Conservation (phyloP, 2,113 vertebrate species). For the Percina caprodes region DNA sequence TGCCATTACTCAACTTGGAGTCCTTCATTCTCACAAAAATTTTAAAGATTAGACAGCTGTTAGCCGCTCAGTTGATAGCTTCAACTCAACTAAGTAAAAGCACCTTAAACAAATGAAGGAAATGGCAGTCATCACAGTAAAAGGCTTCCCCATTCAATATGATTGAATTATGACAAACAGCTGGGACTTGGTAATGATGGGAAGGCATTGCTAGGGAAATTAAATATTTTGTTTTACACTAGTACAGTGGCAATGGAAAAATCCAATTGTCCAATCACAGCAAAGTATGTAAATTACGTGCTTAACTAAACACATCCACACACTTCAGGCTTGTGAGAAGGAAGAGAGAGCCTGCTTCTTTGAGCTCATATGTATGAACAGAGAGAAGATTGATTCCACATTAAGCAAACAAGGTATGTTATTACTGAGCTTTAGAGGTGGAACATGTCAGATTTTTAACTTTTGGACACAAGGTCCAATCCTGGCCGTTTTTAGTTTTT, state of each 20-base stretch:
- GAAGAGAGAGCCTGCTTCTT: not conserved
- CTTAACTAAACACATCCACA: not conserved
- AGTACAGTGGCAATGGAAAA: not conserved
- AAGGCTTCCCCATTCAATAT: not conserved
- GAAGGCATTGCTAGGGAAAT: not conserved
- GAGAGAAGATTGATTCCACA: too few species aligned
- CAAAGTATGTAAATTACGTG: not conserved
- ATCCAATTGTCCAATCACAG: not conserved
- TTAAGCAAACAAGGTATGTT: not conserved
- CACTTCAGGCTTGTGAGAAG: not conserved
- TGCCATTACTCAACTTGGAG: slow-evolving; percentile 21
- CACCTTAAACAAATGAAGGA: not conserved
- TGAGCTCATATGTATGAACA: too few species aligned
- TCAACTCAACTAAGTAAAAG: not conserved
- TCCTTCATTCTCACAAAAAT: slow-evolving; percentile 13
- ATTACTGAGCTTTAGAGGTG: not conserved
- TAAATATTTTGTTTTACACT: not conserved
- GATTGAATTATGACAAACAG: not conserved
- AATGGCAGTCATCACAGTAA: not conserved
- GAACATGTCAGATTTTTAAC: not conserved
- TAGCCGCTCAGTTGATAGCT: not conserved
- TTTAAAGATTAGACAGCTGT: not conserved
- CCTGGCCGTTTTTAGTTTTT: too few species aligned
- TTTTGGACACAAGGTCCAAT: not conserved
- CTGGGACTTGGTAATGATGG: not conserved